Base-by-base conservation (phyloP, 2,888 invertebrate species). In the Leptura quadrifasciata region DNA sequence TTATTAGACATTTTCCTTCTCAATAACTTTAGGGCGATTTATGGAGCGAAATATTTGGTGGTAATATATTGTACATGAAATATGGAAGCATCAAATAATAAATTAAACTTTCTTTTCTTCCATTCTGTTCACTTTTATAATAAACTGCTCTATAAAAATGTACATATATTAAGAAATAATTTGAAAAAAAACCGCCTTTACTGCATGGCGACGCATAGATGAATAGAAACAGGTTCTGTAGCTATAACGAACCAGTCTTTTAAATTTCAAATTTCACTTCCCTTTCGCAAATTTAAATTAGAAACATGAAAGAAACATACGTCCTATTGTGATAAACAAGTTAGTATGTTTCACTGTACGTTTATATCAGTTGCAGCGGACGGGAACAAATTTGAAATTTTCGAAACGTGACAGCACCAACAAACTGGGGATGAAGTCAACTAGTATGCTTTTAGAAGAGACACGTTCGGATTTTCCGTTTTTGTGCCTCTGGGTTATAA, bases 361-460 rank as follows among this genome's bases (percentile, higher is more conserved):
- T 63, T 61, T 61, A 35, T 20, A 35, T 35, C 35, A 18, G 18
- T 20, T 3, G 20, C 17, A n/a, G 39, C 60, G 60, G 27, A 60
- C 1, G 71, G 60, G 27, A 60, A 60, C 24, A 35, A 60, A 71
- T 71, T 60, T 35, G 20, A 17, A 71, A 61, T 61, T 71, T 71
- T 52, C 61, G 18, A 52, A 55, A 79, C 79, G 79, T 79, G 79
- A 79, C 79, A 67, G 69, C 70, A 35, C 24, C 69, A 65, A 9
- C 24, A 10, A 21, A 18, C 21, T 21, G 55, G 74, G 80, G 80
- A 80, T 80, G 76, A 78, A 64, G 65, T 60, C 55, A 63, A 65
- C 75, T 63, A 58, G 55, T 65, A 72, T 47, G 71, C 76, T 75
- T 78, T 80, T 76, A 64, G 71, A 58, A 20, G 20, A 54, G 72